phyloP scores from a whole-genome alignment of 2,888 invertebrate species.

The Protula sp. region DNA sequence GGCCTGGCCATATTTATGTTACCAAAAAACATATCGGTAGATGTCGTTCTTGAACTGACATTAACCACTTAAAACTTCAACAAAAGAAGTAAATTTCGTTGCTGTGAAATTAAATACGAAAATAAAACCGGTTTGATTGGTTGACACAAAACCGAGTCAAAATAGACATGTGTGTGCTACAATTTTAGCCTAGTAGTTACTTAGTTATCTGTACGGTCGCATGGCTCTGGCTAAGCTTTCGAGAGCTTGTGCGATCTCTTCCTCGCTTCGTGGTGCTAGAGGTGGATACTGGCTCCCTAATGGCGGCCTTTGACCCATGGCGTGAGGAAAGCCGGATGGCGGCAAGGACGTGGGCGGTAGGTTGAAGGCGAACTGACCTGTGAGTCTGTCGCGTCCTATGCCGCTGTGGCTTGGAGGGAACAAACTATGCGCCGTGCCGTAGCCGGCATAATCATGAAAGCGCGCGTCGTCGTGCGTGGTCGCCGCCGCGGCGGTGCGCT shows the following conservation, averaged over 20 bases:
- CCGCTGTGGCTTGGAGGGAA: neutral
- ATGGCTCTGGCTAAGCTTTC: neutral
- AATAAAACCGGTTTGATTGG: no score
- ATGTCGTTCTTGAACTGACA: no score
- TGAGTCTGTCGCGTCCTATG: neutral
- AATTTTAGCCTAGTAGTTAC: no score
- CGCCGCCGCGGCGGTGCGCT: neutral
- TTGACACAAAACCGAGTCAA: no score
- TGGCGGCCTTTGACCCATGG: neutral
- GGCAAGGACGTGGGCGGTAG: neutral
- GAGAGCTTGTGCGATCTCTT: neutral
- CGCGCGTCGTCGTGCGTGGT: neutral
- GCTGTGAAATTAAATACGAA: no score
- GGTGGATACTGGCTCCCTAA: neutral
- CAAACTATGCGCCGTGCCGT: neutral
- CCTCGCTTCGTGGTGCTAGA: neutral
- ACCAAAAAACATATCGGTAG: no score
- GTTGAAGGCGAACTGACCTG: neutral
- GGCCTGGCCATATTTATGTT: no score
- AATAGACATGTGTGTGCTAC: no score
- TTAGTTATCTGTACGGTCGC: neutral
- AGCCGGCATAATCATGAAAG: neutral
- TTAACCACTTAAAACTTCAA: no score
- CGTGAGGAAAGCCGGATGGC: neutral
- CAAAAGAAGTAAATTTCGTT: no score